A percentile compares a stretch with the other conserved stretches of the same genome.
These are phyloP conservation scores for Volucella zonaria DNA, from an alignment of 2,888 invertebrate genomes.

Conservation along the genomic window DNA sequence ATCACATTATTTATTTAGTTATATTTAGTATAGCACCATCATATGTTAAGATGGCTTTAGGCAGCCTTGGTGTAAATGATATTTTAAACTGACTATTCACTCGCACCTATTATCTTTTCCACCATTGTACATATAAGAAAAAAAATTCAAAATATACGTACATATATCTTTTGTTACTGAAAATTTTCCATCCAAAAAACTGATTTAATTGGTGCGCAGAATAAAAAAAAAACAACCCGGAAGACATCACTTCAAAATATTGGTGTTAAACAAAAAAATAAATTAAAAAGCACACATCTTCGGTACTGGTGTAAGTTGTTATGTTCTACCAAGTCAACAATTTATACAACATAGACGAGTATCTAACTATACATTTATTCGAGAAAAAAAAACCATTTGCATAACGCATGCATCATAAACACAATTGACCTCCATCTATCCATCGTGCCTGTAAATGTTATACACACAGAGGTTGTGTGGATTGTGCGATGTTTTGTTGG, in stretches of 20 bases:
- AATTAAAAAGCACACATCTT: slow-evolving; percentile 43
- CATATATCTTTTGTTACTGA: too few species aligned
- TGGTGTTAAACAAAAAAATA: slow-evolving; percentile 13
- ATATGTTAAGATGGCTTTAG: too few species aligned
- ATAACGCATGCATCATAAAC: slow-evolving; percentile 61
- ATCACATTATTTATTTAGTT: too few species aligned
- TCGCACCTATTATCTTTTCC: too few species aligned
- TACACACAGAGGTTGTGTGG: not conserved
- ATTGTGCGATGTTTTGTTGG: not conserved
- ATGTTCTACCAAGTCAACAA: slow-evolving; percentile 17
- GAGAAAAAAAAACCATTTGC: slow-evolving; percentile 34
- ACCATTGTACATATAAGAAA: not conserved
- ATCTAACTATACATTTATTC: too few species aligned
- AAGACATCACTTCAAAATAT: slow-evolving; percentile 33
- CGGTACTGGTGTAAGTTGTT: slow-evolving; percentile 11
- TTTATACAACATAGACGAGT: not conserved
- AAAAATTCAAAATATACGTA: not conserved
- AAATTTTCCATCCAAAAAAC: slow-evolving; percentile 23
- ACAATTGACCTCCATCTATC: slow-evolving; percentile 67
- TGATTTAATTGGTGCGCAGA: slow-evolving; percentile 39
- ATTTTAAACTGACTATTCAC: too few species aligned
- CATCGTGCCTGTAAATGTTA: slow-evolving; percentile 15
- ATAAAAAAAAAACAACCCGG: slow-evolving; percentile 35
- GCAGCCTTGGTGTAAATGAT: too few species aligned
- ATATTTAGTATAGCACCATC: too few species aligned